Evolutionary conservation across 2,888 invertebrate species (phyloP).

Genomic region (Macrophya annulata): DNA sequence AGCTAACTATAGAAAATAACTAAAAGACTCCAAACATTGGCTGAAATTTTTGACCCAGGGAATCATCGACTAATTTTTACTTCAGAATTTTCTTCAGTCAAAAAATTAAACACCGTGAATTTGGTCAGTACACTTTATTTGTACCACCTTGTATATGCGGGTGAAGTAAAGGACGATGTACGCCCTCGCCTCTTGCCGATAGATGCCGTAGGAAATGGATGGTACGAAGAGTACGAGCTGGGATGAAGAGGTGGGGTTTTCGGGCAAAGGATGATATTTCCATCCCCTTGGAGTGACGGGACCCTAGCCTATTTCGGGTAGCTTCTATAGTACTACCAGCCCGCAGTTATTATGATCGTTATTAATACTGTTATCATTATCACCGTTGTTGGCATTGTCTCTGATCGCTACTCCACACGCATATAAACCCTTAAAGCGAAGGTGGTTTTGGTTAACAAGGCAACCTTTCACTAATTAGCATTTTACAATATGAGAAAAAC

Average conservation of each 20-base stretch:
- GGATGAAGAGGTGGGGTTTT: not conserved
- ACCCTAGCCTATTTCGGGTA: constrained; percentile 17
- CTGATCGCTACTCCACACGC: not conserved
- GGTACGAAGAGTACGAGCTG: not conserved
- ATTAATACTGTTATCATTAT: constrained; percentile 47
- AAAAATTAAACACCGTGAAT: not conserved
- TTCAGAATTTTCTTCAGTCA: not conserved
- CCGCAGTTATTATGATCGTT: constrained; percentile 37
- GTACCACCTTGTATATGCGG: constrained; percentile 27
- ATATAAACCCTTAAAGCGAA: not conserved
- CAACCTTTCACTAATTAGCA: not conserved
- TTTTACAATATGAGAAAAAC: not conserved
- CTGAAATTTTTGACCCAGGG: not conserved
- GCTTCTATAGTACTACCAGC: constrained; percentile 10
- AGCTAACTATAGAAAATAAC: no score
- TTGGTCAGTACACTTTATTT: not conserved
- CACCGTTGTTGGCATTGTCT: not conserved
- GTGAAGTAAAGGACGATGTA: constrained; percentile 21
- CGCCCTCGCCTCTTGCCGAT: constrained; percentile 32
- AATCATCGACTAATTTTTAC: not conserved
- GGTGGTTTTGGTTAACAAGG: not conserved
- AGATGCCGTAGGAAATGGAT: constrained; percentile 30
- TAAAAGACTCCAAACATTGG: no score
- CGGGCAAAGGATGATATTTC: constrained; percentile 54
- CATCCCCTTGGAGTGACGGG: constrained; percentile 50